These are phyloP conservation scores for Nymphalis io DNA, from an alignment of 1,140 invertebrate genomes.

Conservation along the genomic window DNA sequence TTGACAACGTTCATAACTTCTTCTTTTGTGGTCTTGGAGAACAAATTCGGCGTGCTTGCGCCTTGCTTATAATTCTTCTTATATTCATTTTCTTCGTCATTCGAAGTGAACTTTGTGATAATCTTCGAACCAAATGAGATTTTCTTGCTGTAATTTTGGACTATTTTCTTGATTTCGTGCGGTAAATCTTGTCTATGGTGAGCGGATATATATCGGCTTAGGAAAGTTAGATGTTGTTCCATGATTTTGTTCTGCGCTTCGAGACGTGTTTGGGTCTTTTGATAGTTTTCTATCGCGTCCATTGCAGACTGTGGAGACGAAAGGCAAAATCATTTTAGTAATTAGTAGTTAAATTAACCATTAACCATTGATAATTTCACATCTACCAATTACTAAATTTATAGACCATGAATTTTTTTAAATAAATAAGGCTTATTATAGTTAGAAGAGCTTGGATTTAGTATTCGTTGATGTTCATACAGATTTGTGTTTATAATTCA, in stretches of 20 bases:
- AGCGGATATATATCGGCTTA: slow-evolving; percentile 67
- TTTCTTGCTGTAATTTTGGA: slow-evolving; percentile 70
- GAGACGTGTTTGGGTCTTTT: slow-evolving; percentile 64
- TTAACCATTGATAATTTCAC: too few species aligned
- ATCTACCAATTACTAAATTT: too few species aligned
- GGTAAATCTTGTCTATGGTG: slow-evolving; percentile 70
- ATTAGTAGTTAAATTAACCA: too few species aligned
- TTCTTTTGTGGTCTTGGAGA: slow-evolving; percentile 66
- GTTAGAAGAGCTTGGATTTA: too few species aligned
- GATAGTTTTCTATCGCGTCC: slow-evolving; percentile 70
- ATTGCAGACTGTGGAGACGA: slow-evolving; percentile 66
- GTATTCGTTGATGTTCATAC: too few species aligned
- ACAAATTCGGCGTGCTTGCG: slow-evolving; percentile 71
- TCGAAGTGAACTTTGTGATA: slow-evolving; percentile 61
- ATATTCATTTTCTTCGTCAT: slow-evolving; percentile 59
- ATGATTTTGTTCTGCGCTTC: slow-evolving; percentile 68
- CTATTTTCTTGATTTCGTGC: slow-evolving; percentile 68
- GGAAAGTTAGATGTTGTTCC: slow-evolving; percentile 70
- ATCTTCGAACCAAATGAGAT: slow-evolving; percentile 73
- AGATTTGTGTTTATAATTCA: too few species aligned
- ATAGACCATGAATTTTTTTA: too few species aligned
- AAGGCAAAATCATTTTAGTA: not conserved
- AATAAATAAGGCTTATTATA: too few species aligned
- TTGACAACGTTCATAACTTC: slow-evolving; percentile 55
- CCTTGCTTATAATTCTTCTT: slow-evolving; percentile 69